These are phyloP conservation scores for Drosophila recens DNA, from an alignment of 2,888 invertebrate species.

Conservation along the genomic window DNA sequence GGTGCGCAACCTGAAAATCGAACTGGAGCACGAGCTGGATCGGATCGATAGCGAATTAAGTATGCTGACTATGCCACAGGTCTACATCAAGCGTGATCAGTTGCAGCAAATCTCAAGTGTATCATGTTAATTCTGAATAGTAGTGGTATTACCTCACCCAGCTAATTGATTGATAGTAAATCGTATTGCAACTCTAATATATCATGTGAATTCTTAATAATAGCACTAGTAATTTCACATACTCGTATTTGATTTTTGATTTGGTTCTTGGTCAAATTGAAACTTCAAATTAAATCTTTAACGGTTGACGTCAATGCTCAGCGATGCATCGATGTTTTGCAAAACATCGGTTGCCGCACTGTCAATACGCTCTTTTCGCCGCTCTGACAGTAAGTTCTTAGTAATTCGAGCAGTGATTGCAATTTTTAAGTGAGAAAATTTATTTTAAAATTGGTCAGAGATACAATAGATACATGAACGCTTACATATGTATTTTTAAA, in stretches of 20 bases:
- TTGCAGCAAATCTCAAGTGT: constrained; percentile 45
- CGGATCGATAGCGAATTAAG: constrained; percentile 54
- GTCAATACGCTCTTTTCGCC: too few relatives aligned
- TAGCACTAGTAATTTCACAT: neutral
- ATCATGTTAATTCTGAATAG: constrained; percentile 23
- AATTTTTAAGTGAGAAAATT: too few relatives aligned
- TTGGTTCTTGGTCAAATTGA: neutral
- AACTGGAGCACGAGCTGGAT: constrained; percentile 60
- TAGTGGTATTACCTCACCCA: constrained; percentile 1
- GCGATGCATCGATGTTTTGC: too few relatives aligned
- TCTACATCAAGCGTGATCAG: constrained; percentile 43
- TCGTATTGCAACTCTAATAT: neutral
- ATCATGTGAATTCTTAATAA: neutral
- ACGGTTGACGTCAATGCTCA: neutral
- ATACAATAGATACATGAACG: too few relatives aligned
- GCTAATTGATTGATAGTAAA: neutral
- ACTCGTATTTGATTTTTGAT: neutral
- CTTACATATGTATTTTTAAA: too few relatives aligned
- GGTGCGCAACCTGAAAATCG: constrained; percentile 60
- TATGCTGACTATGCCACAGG: constrained; percentile 37
- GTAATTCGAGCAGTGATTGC: too few relatives aligned
- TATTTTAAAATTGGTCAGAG: too few relatives aligned
- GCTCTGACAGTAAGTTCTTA: too few relatives aligned
- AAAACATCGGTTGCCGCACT: too few relatives aligned
- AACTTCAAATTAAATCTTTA: neutral